phyloP scores from a whole-genome alignment of 2,888 invertebrate genomes.

The Catocala sponsa region DNA sequence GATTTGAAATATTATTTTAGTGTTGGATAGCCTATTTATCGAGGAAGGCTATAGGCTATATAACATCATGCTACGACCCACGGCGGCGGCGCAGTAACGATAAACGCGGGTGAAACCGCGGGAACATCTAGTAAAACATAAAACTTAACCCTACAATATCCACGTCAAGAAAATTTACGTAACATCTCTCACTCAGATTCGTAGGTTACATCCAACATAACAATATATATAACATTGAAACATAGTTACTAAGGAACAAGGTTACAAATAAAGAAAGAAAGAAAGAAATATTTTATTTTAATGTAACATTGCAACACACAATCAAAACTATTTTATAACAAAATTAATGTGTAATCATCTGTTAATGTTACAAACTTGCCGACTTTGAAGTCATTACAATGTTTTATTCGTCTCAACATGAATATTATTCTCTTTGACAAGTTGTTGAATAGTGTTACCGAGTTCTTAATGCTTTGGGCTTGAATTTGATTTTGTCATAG shows the following conservation, averaged over 20 bases:
- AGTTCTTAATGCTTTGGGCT: constrained; percentile 13
- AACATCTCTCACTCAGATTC: constrained; percentile 32
- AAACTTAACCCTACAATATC: not conserved
- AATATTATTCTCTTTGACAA: constrained; percentile 27
- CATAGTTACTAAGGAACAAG: constrained; percentile 27
- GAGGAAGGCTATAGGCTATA: no score
- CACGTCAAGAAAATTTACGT: constrained; percentile 30
- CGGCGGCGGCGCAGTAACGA: no score
- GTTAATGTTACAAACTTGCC: constrained; percentile 41
- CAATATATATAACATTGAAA: constrained; percentile 16
- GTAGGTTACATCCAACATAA: constrained; percentile 19
- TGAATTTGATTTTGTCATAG: not conserved
- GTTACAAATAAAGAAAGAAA: constrained; percentile 50
- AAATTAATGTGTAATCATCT: no score
- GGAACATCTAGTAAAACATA: no score
- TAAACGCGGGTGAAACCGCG: no score
- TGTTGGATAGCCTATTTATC: no score
- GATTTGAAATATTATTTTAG: no score
- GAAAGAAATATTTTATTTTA: no score
- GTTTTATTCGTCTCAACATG: constrained; percentile 34
- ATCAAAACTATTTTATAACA: no score
- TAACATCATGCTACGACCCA: no score
- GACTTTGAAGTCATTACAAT: constrained; percentile 31
- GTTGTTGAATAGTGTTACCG: constrained; percentile 23
- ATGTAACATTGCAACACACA: no score